A percentile compares a stretch with the other conserved stretches of the same genome.
Evolutionary conservation across 2,797 vertebrate species (phyloP).

Genomic region (Lophius americanus): DNA sequence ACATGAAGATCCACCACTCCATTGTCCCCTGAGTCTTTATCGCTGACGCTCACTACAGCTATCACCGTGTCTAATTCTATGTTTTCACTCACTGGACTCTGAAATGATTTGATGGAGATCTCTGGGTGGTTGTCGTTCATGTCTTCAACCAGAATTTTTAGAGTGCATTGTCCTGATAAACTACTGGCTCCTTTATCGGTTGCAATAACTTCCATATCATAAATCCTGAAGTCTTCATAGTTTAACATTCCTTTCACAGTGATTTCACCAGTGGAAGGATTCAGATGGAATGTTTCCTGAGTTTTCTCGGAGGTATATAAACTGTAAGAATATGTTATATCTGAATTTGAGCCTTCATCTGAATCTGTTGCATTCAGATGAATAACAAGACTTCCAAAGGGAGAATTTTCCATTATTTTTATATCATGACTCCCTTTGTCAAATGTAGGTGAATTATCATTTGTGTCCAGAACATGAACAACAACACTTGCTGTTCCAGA

Average conservation of each 20-base stretch:
- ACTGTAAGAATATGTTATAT: constrained; percentile 34
- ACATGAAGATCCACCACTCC: constrained; percentile 73
- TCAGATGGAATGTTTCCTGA: constrained; percentile 68
- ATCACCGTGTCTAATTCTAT: constrained; percentile 71
- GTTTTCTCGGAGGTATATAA: constrained; percentile 78
- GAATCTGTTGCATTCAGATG: constrained; percentile 79
- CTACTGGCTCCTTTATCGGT: constrained; percentile 74
- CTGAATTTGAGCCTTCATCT: constrained; percentile 63
- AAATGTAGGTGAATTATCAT: constrained; percentile 83
- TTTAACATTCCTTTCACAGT: constrained; percentile 81
- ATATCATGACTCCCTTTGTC: constrained; percentile 70
- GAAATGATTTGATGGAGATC: constrained; percentile 73
- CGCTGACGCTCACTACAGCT: constrained; percentile 78
- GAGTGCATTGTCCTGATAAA: constrained; percentile 68
- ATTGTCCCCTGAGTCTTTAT: constrained; percentile 79
- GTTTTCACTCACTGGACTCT: constrained; percentile 67
- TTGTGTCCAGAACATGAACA: constrained; percentile 79
- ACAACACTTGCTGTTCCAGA: constrained; percentile 76
- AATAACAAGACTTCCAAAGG: constrained; percentile 77
- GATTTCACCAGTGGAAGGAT: constrained; percentile 79
- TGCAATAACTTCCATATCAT: constrained; percentile 81
- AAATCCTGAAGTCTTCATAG: constrained; percentile 82
- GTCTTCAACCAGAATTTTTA: constrained; percentile 58
- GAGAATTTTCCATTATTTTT: constrained; percentile 74
- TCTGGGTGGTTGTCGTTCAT: constrained; percentile 82